Evolutionary conservation across 2,113 vertebrate species (phyloP).

Genomic region (Myiopsitta monachus): DNA sequence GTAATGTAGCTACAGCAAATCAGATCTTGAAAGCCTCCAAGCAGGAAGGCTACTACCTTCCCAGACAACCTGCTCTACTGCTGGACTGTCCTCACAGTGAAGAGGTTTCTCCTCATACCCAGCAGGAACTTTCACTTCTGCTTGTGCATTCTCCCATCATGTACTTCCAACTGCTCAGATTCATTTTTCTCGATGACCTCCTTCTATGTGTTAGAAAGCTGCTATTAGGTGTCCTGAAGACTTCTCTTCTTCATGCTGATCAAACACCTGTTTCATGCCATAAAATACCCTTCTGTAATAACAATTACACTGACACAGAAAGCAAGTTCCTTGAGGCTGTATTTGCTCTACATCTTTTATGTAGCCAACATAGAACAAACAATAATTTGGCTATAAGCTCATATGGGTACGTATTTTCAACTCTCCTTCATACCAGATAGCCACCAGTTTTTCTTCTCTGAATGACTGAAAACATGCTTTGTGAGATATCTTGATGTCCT

Average conservation of each 20-base stretch:
- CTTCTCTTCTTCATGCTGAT: background rate
- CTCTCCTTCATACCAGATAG: background rate
- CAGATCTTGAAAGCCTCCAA: background rate
- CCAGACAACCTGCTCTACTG: background rate
- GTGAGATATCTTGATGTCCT: background rate
- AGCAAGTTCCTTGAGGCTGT: background rate
- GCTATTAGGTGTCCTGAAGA: background rate
- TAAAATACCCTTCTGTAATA: background rate
- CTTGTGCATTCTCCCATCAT: rapidly evolving
- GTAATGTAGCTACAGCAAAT: background rate
- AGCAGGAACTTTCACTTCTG: background rate
- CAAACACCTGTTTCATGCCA: background rate
- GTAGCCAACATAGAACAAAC: background rate
- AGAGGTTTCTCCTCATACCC: background rate
- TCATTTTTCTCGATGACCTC: background rate
- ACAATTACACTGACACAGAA: background rate
- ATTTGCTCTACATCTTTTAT: background rate
- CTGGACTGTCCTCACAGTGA: background rate
- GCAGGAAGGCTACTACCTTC: background rate
- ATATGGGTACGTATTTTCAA: rapidly evolving
- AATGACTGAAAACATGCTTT: background rate
- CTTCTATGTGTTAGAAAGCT: background rate
- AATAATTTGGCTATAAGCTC: background rate
- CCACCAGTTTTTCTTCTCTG: background rate
- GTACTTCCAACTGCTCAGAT: background rate